phyloP scores from a whole-genome alignment of 2,113 vertebrate species.

The Pholis gunnellus region DNA sequence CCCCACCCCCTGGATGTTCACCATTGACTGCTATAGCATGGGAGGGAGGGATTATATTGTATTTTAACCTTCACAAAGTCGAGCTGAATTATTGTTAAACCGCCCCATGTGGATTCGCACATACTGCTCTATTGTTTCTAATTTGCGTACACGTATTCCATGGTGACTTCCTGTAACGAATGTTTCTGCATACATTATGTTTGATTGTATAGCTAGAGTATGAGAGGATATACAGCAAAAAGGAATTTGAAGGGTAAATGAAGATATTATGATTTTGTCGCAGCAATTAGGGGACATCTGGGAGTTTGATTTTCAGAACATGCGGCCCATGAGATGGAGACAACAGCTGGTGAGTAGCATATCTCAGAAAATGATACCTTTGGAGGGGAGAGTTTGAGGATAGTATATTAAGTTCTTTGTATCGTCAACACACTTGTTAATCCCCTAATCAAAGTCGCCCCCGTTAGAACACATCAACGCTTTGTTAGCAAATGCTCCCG shows the following conservation, averaged over 20 bases:
- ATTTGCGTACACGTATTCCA: constrained; percentile 61
- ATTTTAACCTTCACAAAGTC: constrained; percentile 72
- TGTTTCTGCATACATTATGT: constrained; percentile 39
- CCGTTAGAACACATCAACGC: constrained; percentile 29
- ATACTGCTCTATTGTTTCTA: constrained; percentile 36
- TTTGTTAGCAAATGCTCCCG: constrained; percentile 45
- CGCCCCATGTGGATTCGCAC: constrained; percentile 46
- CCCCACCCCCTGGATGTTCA: constrained; percentile 16
- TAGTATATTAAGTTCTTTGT: constrained; percentile 34
- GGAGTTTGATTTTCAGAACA: constrained; percentile 60
- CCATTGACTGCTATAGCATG: constrained; percentile 33
- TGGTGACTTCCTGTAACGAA: constrained; percentile 26
- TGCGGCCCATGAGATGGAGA: constrained; percentile 59
- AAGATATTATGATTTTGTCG: constrained; percentile 44
- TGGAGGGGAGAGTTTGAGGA: constrained; percentile 25
- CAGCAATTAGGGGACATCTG: constrained; percentile 62
- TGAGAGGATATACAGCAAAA: constrained; percentile 6
- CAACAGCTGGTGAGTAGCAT: constrained; percentile 72
- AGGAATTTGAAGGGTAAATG: constrained; percentile 32
- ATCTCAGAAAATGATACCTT: constrained; percentile 58
- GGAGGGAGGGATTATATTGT: background rate
- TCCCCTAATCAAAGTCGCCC: constrained; percentile 37
- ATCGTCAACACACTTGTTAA: constrained; percentile 45
- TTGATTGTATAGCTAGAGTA: background rate
- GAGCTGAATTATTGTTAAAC: constrained; percentile 56